Conservation (phyloP, 2,888 invertebrate species). For the Gnatocerus cornutus region DNA sequence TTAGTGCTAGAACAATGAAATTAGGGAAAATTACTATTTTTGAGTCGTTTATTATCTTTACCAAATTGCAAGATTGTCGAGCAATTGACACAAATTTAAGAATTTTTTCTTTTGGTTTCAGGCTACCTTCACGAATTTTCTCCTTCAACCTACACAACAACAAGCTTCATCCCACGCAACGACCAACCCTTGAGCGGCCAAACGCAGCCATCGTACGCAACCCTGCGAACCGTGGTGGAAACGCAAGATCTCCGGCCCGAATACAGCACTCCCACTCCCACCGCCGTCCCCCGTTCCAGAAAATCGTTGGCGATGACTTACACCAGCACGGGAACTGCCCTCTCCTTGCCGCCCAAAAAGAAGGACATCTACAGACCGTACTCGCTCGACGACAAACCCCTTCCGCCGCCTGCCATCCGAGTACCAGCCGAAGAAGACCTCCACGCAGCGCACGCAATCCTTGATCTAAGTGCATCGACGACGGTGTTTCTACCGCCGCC, state of each 20-base stretch:
- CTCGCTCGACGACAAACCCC: constrained; percentile 82
- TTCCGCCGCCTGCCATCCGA: constrained; percentile 70
- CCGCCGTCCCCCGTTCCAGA: constrained; percentile 67
- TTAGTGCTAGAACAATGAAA: too few species aligned
- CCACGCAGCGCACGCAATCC: constrained; percentile 90
- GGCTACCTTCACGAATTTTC: constrained; percentile 87
- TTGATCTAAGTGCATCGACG: constrained; percentile 91
- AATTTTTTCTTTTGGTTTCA: constrained; percentile 69
- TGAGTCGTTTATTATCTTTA: too few species aligned
- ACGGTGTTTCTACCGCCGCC: constrained; percentile 80
- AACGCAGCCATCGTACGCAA: constrained; percentile 73
- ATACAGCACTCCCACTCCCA: constrained; percentile 68
- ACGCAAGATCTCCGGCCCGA: constrained; percentile 66
- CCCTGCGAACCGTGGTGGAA: constrained; percentile 73
- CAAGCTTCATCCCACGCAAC: constrained; percentile 81
- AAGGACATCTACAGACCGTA: constrained; percentile 94
- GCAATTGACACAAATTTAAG: neutral
- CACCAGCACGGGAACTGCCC: constrained; percentile 87
- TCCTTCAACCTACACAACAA: constrained; percentile 84
- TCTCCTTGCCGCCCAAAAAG: constrained; percentile 91
- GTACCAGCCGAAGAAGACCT: constrained; percentile 87
- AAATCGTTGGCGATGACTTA: constrained; percentile 89
- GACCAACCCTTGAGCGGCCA: constrained; percentile 72
- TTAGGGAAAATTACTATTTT: neutral
- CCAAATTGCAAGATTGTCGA: too few species aligned